These are phyloP conservation scores for Mythimna loreyi DNA, from an alignment of 2,888 invertebrate genomes.

Conservation along the genomic window DNA sequence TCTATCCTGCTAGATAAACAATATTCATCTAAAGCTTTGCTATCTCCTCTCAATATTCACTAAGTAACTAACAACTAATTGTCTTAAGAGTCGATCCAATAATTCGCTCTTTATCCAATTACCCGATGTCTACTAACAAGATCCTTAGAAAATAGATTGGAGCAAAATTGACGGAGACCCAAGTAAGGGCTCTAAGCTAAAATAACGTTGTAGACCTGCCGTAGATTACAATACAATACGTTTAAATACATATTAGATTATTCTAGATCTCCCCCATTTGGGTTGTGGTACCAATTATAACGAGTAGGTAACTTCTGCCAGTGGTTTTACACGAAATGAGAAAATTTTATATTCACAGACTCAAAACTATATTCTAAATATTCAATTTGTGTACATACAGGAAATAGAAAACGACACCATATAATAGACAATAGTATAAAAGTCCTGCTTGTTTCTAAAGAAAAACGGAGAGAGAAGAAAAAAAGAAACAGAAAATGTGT, in stretches of 20 bases:
- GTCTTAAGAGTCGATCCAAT: constrained; percentile 55
- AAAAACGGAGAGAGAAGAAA: too few relatives aligned
- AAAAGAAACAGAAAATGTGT: too few relatives aligned
- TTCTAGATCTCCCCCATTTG: constrained; percentile 45
- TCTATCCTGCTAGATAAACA: neutral
- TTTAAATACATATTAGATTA: constrained; percentile 64
- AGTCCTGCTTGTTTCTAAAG: too few relatives aligned
- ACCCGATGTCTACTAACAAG: constrained; percentile 52
- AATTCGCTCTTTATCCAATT: constrained; percentile 53
- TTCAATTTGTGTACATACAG: too few relatives aligned
- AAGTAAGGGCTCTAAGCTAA: constrained; percentile 48
- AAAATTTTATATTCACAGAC: too few relatives aligned
- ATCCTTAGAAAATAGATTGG: constrained; percentile 60
- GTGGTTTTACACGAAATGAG: too few relatives aligned
- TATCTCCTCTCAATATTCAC: constrained; percentile 35
- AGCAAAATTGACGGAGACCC: constrained; percentile 51
- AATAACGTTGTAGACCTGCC: constrained; percentile 54
- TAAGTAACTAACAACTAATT: constrained; percentile 43
- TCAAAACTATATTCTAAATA: too few relatives aligned
- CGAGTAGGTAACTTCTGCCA: neutral
- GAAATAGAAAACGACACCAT: too few relatives aligned
- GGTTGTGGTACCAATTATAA: constrained; percentile 39
- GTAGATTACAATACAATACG: constrained; percentile 64
- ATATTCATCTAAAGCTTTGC: neutral
- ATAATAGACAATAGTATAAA: too few relatives aligned